Evolutionary conservation across 1,140 invertebrate genomes (phyloP).

Genomic region (Antheraea mylitta): DNA sequence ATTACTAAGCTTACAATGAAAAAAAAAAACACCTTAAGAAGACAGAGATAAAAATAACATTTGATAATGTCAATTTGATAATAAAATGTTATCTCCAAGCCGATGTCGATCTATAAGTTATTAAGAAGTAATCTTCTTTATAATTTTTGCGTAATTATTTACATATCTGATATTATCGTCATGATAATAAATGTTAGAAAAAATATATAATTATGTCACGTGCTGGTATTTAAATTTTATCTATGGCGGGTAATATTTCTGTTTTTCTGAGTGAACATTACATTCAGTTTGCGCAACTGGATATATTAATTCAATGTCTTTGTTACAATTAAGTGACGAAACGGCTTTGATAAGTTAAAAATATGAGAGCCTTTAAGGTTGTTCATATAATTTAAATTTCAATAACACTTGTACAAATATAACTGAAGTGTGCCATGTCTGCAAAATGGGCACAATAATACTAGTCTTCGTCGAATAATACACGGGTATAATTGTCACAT

Average conservation of each 20-base stretch:
- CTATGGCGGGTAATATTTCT: neutral
- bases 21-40: too few species aligned
- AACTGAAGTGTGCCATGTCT: slow-evolving; percentile 55
- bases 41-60: too few species aligned
- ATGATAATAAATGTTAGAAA: neutral
- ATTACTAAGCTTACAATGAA: too few species aligned
- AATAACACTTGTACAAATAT: slow-evolving; percentile 64
- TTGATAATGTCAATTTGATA: too few species aligned
- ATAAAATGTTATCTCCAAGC: too few species aligned
- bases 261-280: neutral
- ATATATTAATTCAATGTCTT: slow-evolving; percentile 56
- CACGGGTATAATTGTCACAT: neutral
- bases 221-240: neutral
- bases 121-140: too few species aligned
- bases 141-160: too few species aligned
- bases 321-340: slow-evolving; percentile 40
- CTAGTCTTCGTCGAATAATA: slow-evolving; percentile 1
- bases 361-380: slow-evolving; percentile 30
- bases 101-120: too few species aligned
- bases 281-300: slow-evolving; percentile 41
- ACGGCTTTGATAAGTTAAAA: slow-evolving; percentile 26
- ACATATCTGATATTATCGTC: too few species aligned
- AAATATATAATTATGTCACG: neutral
- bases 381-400: slow-evolving; percentile 41
- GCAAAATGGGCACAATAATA: slow-evolving; percentile 25